Conservation (phyloP, 2,113 vertebrate genomes). For the Odontesthes bonariensis region DNA sequence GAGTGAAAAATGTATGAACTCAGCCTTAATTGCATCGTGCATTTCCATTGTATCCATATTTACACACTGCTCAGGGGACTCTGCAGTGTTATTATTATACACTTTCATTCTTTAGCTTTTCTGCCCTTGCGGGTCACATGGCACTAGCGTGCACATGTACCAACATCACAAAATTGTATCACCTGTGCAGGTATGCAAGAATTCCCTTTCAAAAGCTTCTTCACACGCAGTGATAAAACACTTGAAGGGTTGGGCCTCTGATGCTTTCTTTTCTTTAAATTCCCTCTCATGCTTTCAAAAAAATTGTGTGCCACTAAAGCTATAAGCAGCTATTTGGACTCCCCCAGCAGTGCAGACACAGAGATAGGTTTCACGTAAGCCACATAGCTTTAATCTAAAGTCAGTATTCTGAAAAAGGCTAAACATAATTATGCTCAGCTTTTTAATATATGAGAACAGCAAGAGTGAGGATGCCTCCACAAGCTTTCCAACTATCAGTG, state of each 20-base stretch:
- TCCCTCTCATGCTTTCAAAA: slow-evolving; percentile 51
- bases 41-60: slow-evolving; percentile 81
- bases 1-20: slow-evolving; percentile 77
- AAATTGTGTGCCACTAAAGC: slow-evolving; percentile 21
- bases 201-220: not conserved
- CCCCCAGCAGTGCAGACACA: slow-evolving; percentile 5
- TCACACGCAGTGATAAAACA: slow-evolving; percentile 27
- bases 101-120: slow-evolving; percentile 55
- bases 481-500: not conserved
- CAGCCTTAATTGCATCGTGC: slow-evolving; percentile 70
- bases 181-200: slow-evolving; percentile 37
- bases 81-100: slow-evolving; percentile 64
- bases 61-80: slow-evolving; percentile 69
- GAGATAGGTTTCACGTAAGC: not conserved
- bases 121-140: slow-evolving; percentile 62
- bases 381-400: not conserved
- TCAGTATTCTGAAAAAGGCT: not conserved
- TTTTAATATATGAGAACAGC: slow-evolving; percentile 2
- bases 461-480: not conserved
- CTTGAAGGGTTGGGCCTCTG: slow-evolving; percentile 34
- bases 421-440: not conserved
- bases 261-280: slow-evolving; percentile 50
- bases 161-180: not conserved
- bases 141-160: slow-evolving; percentile 15
- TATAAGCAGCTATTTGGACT: slow-evolving; percentile 17